A percentile compares a stretch with the other conserved stretches of the same genome.
These are phyloP conservation scores for Beaufortia kweichowensis DNA, from an alignment of 2,113 vertebrate genomes.

Conservation along the genomic window DNA sequence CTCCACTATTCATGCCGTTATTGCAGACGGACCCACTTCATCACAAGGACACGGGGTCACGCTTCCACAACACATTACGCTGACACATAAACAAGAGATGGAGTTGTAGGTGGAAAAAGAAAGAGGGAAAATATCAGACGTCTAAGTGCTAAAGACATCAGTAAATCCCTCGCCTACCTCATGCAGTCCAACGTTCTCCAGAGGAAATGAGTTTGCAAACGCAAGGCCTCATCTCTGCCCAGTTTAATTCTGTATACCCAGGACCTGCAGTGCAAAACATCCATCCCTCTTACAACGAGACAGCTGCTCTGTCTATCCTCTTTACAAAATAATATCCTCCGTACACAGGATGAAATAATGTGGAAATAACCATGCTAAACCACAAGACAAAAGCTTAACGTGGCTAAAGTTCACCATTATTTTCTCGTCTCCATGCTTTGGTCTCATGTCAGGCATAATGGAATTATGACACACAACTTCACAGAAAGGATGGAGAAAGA, in stretches of 20 bases:
- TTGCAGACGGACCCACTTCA: conserved; percentile 2
- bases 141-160: neutral
- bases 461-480: conserved; percentile 38
- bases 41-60: conserved; percentile 38
- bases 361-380: conserved; percentile 3
- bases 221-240: conserved; percentile 13
- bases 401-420: neutral
- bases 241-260: conserved; percentile 36
- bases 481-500: conserved; percentile 52
- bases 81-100: conserved; percentile 37
- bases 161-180: conserved; percentile 12
- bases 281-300: neutral
- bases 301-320: conserved; percentile 9
- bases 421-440: neutral
- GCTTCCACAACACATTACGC: conserved; percentile 12
- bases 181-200: conserved; percentile 12
- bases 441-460: neutral
- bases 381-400: neutral
- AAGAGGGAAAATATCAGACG: neutral
- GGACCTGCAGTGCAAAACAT: conserved; percentile 10
- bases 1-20: conserved; percentile 39
- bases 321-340: neutral
- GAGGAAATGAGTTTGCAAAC: conserved; percentile 34
- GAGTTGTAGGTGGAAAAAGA: neutral
- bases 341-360: conserved; percentile 5